phyloP scores from a whole-genome alignment of 1,140 invertebrate genomes.

The Colletes gigas region DNA sequence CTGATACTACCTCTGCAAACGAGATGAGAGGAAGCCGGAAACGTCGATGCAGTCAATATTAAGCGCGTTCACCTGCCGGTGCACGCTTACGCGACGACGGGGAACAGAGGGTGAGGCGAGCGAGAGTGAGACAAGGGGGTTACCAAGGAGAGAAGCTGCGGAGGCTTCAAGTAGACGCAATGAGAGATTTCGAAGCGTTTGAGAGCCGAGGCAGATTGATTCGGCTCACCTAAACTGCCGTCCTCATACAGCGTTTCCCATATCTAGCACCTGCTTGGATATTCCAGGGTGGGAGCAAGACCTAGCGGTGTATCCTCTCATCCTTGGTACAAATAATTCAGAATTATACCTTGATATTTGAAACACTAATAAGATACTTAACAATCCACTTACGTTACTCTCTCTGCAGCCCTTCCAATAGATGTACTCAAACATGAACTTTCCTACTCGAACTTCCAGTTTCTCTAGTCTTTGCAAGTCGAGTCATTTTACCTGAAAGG shows the following conservation, averaged over 20 bases:
- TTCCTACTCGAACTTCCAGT: too few relatives aligned
- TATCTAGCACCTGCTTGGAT: not conserved
- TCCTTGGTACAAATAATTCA: too few relatives aligned
- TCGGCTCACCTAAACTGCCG: slow-evolving; percentile 48
- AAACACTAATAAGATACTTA: too few relatives aligned
- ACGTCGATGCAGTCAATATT: slow-evolving; percentile 32
- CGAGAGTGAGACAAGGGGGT: not conserved
- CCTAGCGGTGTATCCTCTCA: too few relatives aligned
- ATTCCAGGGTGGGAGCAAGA: too few relatives aligned
- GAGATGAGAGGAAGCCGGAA: slow-evolving; percentile 18
- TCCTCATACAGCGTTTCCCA: not conserved
- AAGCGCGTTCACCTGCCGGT: not conserved
- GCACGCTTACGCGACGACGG: not conserved
- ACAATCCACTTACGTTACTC: too few relatives aligned
- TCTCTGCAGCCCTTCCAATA: too few relatives aligned
- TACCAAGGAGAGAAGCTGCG: slow-evolving; percentile 7
- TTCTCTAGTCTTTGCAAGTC: too few relatives aligned
- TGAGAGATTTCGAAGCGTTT: slow-evolving; percentile 47
- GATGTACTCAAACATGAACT: too few relatives aligned
- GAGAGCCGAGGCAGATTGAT: slow-evolving; percentile 63
- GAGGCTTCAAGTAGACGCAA: slow-evolving; percentile 25
- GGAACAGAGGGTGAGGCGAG: not conserved
- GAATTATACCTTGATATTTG: too few relatives aligned
- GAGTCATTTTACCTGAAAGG: too few relatives aligned
- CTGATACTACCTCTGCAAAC: slow-evolving; percentile 33